Evolutionary conservation across 1,140 invertebrate species (phyloP), one percentile per base, ranked within the genome.

Genomic region (Lucilia cuprina): DNA sequence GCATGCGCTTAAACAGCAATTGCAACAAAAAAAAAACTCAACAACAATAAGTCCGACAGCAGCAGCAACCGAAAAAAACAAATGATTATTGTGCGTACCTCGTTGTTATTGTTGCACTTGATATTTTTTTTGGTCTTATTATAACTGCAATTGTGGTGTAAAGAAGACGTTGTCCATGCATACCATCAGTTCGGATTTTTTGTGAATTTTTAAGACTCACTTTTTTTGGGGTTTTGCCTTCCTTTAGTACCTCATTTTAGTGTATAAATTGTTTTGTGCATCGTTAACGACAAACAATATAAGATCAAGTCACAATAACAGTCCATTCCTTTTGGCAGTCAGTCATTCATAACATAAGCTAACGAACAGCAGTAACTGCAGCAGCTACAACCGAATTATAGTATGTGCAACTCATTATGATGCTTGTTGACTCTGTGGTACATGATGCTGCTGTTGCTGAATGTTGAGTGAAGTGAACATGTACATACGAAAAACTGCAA

Each of bases 201-300:
- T 80, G 35, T 30, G 17, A 14, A 55, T 55, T 55, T 55, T 55
- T 13, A 70, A 17, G 3, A 60, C 14, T 60, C 55, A 55, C 65
- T 70, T 19, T 70, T 70, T 70, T 70, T 21, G 21, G n/a, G 5
- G n/a, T 70, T 55, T 55, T 55, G 50, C 10, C 65, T 21, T 70
- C n/a, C 12, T 25, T 70, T 70, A 70, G 65, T 49, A 49, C 41
- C 77, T 80, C n/a, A 49, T 80, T 80, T 80, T 49, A 47, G 41
- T 19, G 21, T 80, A 80, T 80, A 80, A 80, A 80, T 80, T 80
- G 77, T 80, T 80, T 80, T 80, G 77, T 49, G 41, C 41, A 80
- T 49, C 77, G 77, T 80, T 80, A 80, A 80, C 77, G 77, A 50
- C 77, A 80, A 60, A 25, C 77, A 80, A 49, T 80, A 80, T 80